Conservation (phyloP, 2,797 vertebrate species). For the Chaenodraco wilsoni region DNA sequence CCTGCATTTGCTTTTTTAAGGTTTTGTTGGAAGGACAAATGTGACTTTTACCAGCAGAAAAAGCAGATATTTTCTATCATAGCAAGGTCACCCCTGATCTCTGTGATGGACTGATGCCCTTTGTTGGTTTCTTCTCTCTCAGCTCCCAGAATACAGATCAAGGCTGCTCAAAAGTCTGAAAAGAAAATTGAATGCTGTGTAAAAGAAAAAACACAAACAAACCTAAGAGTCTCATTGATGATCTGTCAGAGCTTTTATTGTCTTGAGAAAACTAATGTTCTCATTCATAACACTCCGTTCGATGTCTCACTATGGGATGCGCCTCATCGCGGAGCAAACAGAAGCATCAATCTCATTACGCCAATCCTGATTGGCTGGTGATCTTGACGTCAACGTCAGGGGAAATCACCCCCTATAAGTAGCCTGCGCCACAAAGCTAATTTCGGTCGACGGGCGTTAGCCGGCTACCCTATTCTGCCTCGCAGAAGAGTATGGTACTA, state of each 20-base stretch:
- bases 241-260: conserved; percentile 24
- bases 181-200: conserved; percentile 12
- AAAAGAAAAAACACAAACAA: conserved; percentile 25
- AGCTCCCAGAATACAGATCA: conserved; percentile 31
- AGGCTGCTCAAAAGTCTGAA: conserved; percentile 49
- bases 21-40: conserved; percentile 27
- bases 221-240: conserved; percentile 13
- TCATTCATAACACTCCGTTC: too few relatives aligned
- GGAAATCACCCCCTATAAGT: too few relatives aligned
- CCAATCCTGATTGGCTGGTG: too few relatives aligned
- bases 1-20: conserved; percentile 10
- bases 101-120: conserved; percentile 45
- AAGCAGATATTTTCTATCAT: conserved; percentile 31
- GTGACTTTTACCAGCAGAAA: conserved; percentile 19
- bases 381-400: too few relatives aligned
- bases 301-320: too few relatives aligned
- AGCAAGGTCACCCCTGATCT: conserved; percentile 44
- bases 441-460: too few relatives aligned
- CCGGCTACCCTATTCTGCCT: too few relatives aligned
- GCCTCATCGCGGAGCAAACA: too few relatives aligned
- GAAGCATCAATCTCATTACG: too few relatives aligned
- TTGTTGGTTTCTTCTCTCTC: conserved; percentile 33
- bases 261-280: conserved; percentile 3
- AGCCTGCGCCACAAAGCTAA: too few relatives aligned
- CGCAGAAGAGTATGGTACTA: too few relatives aligned